Conservation (phyloP, 2,888 invertebrate species). For the Fabriciana adippe region DNA sequence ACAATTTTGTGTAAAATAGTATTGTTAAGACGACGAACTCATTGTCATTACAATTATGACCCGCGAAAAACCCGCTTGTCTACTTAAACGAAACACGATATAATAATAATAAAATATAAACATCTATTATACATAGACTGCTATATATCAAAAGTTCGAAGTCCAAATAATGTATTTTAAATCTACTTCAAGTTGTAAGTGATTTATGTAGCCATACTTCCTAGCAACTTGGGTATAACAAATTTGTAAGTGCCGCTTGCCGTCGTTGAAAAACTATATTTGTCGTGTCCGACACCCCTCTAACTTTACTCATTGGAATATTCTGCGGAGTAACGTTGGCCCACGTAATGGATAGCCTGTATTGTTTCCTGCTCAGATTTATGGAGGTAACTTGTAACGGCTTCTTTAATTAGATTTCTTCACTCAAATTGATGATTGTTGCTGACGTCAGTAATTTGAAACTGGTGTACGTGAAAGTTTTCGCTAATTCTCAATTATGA, state of each 20-base stretch:
- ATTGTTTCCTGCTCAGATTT: conserved; percentile 79
- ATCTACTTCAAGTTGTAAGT: conserved; percentile 46
- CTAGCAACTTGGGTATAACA: conserved; percentile 55
- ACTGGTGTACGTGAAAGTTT: conserved; percentile 36
- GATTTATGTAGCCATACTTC: conserved; percentile 58
- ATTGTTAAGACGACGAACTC: conserved; percentile 65
- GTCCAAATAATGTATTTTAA: conserved; percentile 36
- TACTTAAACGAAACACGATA: conserved; percentile 22
- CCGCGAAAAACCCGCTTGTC: conserved; percentile 41
- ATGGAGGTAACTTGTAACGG: conserved; percentile 81
- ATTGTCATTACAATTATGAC: conserved; percentile 61
- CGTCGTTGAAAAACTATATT: conserved; percentile 78
- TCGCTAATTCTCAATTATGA: conserved; percentile 31
- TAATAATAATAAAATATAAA: conserved; percentile 14
- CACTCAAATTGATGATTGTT: conserved; percentile 79
- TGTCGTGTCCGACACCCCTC: conserved; percentile 59
- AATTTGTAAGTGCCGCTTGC: conserved; percentile 60
- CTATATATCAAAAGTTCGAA: conserved; percentile 32
- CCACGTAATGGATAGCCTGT: conserved; percentile 75
- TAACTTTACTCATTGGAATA: conserved; percentile 76
- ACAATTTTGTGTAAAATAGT: conserved; percentile 72
- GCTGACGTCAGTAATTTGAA: conserved; percentile 73
- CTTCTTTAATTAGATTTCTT: conserved; percentile 81
- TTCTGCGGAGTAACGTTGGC: conserved; percentile 71
- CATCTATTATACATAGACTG: conserved; percentile 20